Evolutionary conservation across 2,797 vertebrate species (phyloP), one percentile per base, ranked within the genome.

Genomic region (Phalanger gymnotis): DNA sequence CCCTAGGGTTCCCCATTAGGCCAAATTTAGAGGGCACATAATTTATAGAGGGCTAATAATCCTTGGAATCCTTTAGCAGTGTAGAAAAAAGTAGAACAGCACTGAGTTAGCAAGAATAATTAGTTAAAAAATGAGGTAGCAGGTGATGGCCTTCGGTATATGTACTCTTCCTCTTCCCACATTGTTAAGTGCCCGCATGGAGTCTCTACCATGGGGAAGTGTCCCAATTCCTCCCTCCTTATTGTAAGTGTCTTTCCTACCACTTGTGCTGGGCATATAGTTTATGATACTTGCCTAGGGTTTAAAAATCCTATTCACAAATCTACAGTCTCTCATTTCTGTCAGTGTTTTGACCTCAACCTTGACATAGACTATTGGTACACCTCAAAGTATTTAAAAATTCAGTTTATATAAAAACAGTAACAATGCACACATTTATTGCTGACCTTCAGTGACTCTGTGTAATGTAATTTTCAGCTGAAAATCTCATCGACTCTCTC

Each of bases 381-480:
- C 91, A 6, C 13, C 28, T 93, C 52, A 94, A 92, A 94, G 91
- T 54, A 93, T 95, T 95, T 92, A 87, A 94, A 95, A 93, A 34
- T 90, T 96, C 40, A 93, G 27, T 90, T 91, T 16, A 66, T 90
- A 53, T 51, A 93, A 93, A 19, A 34, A n/a, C 51, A 12, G 22
- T 2, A 34, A 56, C 34, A n/a, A 56, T 19, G 53, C 10, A 87
- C 22, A 56, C 0, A 54, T 2, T 91, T 30, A 81, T 16, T 91
- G 25, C 10, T 95, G 91, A 96, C 47, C 51, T 91, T 96, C 52
- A 56, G 51, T 95, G 27, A 92, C 55, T 93, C 92, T 53, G 30
- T 19, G 22, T 91, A 93, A 94, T 96, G 40, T 66, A 96, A 94
- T 96, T 22, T 92, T 34, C 66, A 31, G 3, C 89, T 95, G 93